These are phyloP conservation scores for Brachionus rubens DNA, from an alignment of 1,140 invertebrate genomes.

Conservation along the genomic window DNA sequence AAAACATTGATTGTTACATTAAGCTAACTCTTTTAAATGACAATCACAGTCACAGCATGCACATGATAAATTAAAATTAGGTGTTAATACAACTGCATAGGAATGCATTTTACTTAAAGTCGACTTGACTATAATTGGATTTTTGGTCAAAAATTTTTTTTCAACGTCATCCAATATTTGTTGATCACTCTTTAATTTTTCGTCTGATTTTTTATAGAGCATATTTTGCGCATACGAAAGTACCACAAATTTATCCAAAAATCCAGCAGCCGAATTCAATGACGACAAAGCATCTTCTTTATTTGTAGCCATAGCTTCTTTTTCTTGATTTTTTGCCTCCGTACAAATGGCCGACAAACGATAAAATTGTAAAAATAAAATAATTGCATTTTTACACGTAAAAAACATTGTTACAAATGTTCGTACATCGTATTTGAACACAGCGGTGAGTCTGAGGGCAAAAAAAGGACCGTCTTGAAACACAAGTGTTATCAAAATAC, in stretches of 20 bases:
- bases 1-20: too few relatives aligned
- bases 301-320: conserved; percentile 9
- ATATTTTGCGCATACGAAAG: conserved; percentile 43
- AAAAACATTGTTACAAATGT: conserved; percentile 88
- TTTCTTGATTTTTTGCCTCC: not conserved
- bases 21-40: conserved; percentile 23
- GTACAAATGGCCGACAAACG: conserved; percentile 65
- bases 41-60: conserved; percentile 41
- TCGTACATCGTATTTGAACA: conserved; percentile 75
- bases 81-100: conserved; percentile 37
- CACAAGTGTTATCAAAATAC: conserved; percentile 61
- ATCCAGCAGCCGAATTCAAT: conserved; percentile 1
- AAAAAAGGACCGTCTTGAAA: conserved; percentile 76
- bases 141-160: conserved; percentile 20
- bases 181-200: conserved; percentile 21
- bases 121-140: conserved; percentile 18
- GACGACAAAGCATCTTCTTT: conserved; percentile 42
- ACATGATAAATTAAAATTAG: conserved; percentile 34
- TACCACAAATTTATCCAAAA: conserved; percentile 35
- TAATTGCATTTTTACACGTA: conserved; percentile 78
- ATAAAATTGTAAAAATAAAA: conserved; percentile 76
- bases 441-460: conserved; percentile 74
- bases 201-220: conserved; percentile 17
- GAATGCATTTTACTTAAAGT: conserved; percentile 34
- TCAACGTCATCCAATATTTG: conserved; percentile 28